Percentiles rank a stretch among this genome's conserved stretches.
Conservation (phyloP, 1,140 invertebrate species). For the Cepaea nemoralis region DNA sequence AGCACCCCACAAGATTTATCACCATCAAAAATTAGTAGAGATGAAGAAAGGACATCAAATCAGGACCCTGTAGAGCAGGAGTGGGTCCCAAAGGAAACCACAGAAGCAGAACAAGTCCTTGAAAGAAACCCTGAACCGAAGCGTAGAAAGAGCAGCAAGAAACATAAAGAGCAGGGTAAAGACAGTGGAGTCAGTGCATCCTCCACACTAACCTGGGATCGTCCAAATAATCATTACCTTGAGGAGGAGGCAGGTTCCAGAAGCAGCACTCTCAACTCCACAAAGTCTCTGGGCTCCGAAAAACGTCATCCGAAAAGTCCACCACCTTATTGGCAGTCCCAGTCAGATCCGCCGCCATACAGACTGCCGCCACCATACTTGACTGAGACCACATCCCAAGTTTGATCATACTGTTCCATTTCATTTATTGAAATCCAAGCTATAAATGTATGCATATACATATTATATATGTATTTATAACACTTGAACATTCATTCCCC, state of each 20-base stretch:
- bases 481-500: background rate
- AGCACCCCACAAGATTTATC: background rate
- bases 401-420: background rate
- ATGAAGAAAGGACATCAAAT: too few relatives aligned
- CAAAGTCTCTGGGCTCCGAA: background rate
- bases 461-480: background rate
- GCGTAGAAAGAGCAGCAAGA: background rate
- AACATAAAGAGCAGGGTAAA: slow-evolving; percentile 15
- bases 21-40: background rate
- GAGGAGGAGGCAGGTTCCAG: slow-evolving; percentile 27
- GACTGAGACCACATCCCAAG: slow-evolving; percentile 35
- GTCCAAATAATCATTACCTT: slow-evolving; percentile 35
- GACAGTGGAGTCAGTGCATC: slow-evolving; percentile 25
- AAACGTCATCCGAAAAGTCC: slow-evolving; percentile 29
- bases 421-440: background rate
- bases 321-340: slow-evolving; percentile 31
- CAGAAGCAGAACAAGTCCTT: background rate
- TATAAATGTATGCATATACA: background rate
- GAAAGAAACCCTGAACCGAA: background rate
- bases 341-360: slow-evolving; percentile 52
- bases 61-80: background rate
- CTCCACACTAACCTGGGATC: slow-evolving; percentile 41
- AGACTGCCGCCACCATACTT: slow-evolving; percentile 54
- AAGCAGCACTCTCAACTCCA: slow-evolving; percentile 20
- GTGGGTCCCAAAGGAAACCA: background rate